Conservation (phyloP, 2,888 invertebrate genomes). For the Caenorhabditis panamensis region DNA sequence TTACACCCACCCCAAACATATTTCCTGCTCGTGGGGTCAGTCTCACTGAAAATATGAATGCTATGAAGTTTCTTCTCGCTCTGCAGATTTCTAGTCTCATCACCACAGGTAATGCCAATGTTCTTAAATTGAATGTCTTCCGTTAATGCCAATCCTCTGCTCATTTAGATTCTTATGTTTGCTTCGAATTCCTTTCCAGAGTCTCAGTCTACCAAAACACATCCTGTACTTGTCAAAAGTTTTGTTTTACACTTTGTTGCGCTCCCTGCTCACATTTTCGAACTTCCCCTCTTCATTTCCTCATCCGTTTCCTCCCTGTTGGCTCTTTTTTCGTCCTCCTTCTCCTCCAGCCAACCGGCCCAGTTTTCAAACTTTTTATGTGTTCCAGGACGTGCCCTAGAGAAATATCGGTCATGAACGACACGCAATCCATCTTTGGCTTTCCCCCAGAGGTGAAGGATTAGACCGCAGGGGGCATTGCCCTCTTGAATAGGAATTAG, state of each 20-base stretch:
- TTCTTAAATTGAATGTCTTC: too few species aligned
- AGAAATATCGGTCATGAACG: not conserved
- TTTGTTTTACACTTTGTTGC: not conserved
- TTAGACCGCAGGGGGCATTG: not conserved
- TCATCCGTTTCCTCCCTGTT: not conserved
- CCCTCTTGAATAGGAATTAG: not conserved
- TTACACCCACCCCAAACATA: too few species aligned
- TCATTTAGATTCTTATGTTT: not conserved
- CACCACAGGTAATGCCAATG: too few species aligned
- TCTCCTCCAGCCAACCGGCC: not conserved
- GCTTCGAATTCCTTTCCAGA: too few species aligned
- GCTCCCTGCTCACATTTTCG: conserved; percentile 1
- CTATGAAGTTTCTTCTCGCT: too few species aligned
- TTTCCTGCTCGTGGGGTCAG: too few species aligned
- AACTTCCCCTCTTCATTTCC: conserved; percentile 8
- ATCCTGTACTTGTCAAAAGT: too few species aligned
- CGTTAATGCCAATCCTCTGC: too few species aligned
- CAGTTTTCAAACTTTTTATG: conserved; percentile 9
- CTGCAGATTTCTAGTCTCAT: too few species aligned
- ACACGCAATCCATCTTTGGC: not conserved
- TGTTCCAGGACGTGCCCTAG: conserved; percentile 6
- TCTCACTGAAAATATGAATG: too few species aligned
- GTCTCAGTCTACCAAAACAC: too few species aligned
- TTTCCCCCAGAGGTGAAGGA: conserved; percentile 2
- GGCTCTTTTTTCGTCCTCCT: conserved; percentile 2